Evolutionary conservation across 2,113 vertebrate genomes (phyloP).

Genomic region (Chunga burmeisteri): DNA sequence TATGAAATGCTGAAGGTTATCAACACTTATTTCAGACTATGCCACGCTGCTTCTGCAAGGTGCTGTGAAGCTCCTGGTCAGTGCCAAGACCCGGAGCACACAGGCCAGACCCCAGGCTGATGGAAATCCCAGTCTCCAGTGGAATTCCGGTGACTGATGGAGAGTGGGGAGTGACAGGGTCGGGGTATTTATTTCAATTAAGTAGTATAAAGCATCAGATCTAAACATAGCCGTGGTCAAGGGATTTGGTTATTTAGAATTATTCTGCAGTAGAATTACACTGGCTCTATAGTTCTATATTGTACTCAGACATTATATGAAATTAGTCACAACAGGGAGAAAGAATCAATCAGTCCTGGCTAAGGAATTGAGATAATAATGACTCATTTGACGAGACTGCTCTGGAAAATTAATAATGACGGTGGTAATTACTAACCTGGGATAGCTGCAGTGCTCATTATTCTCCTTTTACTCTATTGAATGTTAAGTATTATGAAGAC

Average conservation of each 20-base stretch:
- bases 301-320: slow-evolving; percentile 44
- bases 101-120: background rate
- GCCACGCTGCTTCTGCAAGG: background rate
- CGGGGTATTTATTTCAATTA: slow-evolving; percentile 36
- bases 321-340: slow-evolving; percentile 70
- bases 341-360: slow-evolving; percentile 68
- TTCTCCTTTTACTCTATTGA: slow-evolving; percentile 36
- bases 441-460: slow-evolving; percentile 47
- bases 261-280: background rate
- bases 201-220: background rate
- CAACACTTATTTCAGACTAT: background rate
- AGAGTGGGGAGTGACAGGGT: background rate
- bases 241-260: slow-evolving; percentile 36
- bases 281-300: slow-evolving; percentile 8
- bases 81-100: background rate
- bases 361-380: slow-evolving; percentile 64
- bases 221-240: slow-evolving; percentile 22
- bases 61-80: background rate
- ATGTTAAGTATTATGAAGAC: slow-evolving; percentile 2
- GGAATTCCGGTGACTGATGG: background rate
- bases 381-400: slow-evolving; percentile 60
- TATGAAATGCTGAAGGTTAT: background rate
- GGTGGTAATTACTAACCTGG: slow-evolving; percentile 68
- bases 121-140: background rate
- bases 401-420: slow-evolving; percentile 73